These are phyloP conservation scores for Cantharis rustica DNA, from an alignment of 2,888 invertebrate species.

Conservation along the genomic window DNA sequence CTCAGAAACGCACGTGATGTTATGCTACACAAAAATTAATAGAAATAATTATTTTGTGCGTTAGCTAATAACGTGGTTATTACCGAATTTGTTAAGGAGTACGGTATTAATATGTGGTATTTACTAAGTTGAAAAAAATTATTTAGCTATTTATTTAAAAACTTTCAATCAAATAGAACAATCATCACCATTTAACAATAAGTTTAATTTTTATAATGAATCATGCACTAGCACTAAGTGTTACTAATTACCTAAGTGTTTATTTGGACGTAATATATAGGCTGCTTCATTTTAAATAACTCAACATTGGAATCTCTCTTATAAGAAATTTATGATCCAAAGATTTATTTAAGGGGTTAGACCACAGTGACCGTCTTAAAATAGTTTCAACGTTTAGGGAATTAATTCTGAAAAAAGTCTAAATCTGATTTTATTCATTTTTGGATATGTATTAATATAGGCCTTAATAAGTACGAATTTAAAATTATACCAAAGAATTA, in stretches of 20 bases:
- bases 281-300: not conserved
- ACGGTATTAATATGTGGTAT: not conserved
- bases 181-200: not conserved
- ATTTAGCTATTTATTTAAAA: not conserved
- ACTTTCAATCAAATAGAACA: not conserved
- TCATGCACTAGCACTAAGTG: not conserved
- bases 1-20: conserved; percentile 74
- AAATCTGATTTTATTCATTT: too few relatives aligned
- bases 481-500: too few relatives aligned
- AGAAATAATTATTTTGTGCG: not conserved
- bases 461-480: too few relatives aligned
- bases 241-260: not conserved
- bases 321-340: too few relatives aligned
- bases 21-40: not conserved
- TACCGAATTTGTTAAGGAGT: not conserved
- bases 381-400: too few relatives aligned
- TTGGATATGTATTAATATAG: too few relatives aligned
- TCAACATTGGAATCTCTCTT: not conserved
- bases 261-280: not conserved
- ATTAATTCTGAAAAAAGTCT: too few relatives aligned
- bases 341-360: too few relatives aligned
- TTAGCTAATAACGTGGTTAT: not conserved
- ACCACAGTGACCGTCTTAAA: too few relatives aligned
- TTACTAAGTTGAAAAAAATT: not conserved
- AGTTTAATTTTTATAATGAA: not conserved